Percentiles rank a stretch among this genome's conserved stretches.
These are phyloP conservation scores for Macquaria australasica DNA, from an alignment of 2,113 vertebrate species.

Conservation along the genomic window DNA sequence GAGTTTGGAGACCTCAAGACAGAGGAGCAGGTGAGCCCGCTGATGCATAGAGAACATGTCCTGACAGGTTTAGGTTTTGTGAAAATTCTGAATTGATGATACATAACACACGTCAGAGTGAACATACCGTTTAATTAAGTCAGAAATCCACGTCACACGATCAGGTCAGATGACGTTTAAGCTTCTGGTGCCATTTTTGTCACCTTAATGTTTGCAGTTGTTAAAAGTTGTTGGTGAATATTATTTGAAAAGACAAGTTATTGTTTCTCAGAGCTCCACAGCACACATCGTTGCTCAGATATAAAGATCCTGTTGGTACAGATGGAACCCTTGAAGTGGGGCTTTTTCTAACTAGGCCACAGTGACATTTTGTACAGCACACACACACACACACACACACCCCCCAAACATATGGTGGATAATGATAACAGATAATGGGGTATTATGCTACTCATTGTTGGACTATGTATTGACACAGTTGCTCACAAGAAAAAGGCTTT, in stretches of 20 bases:
- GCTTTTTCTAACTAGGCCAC: slow-evolving; percentile 54
- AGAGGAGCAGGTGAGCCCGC: slow-evolving; percentile 90
- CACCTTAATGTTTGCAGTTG: neutral
- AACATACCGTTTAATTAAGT: neutral
- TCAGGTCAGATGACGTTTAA: neutral
- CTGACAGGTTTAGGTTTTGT: neutral
- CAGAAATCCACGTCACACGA: neutral
- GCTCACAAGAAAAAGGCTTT: neutral
- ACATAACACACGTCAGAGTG: neutral
- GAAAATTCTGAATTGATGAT: neutral
- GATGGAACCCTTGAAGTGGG: slow-evolving; percentile 32
- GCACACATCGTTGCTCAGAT: slow-evolving; percentile 3
- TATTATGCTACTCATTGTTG: slow-evolving; percentile 28
- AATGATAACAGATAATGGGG: slow-evolving; percentile 28
- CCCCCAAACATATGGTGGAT: slow-evolving; percentile 43
- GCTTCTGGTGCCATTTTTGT: neutral
- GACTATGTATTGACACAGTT: neutral
- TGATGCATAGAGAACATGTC: neutral
- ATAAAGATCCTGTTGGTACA: slow-evolving; percentile 22
- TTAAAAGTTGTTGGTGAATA: neutral
- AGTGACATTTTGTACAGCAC: slow-evolving; percentile 33
- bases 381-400: slow-evolving; percentile 13
- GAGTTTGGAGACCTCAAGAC: slow-evolving; percentile 99
- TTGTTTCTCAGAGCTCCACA: slow-evolving; percentile 6
- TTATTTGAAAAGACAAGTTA: neutral